Evolutionary conservation across 2,113 vertebrate genomes (phyloP), one percentile per base, ranked within the genome.

Genomic region (Myrmecophaga tridactyla): DNA sequence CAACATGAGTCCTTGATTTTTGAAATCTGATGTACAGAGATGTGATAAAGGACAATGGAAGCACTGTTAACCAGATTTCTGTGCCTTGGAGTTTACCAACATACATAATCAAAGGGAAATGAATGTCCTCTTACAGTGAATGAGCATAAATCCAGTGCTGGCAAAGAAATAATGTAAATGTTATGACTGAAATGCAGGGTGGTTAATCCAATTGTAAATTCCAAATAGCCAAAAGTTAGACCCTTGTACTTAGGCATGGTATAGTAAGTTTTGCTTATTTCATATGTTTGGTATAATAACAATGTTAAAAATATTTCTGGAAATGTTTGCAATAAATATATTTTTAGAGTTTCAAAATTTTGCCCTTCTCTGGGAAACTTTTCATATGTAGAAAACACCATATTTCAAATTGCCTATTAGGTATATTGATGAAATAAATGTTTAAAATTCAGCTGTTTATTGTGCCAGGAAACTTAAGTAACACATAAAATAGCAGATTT

Each of bases 1-100:
- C 97, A 98, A 97, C 97, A 98, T 97, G 96, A 98, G 96, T 90
- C 96, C 92, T 98, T 96, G 93, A 65, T 56, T 91, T 91, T 96
- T 94, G 65, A 95, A 97, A 97, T 97, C 95, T 96, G 93, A 96
- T 81, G 92, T 1, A 18, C 80, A 92, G 80, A 88, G 63, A 93
- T 69, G 73, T 77, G 96, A 98, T 98, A 97, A 98, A 98, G 97
- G 51, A 56, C 90, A 96, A 94, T 93, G 94, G 96, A 96, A 97
- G 96, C 78, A 63, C 95, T 97, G 96, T 96, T 96, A 88, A 80
- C 88, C 94, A 92, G 86, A 89, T 90, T 89, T 96, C 91, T 92
- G 75, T 85, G 94, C 67, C 82, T 97, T 95, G 56, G 77, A 97
- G 94, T 97, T 98, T 98, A 96, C 95, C 98, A 97, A 82, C 90